A percentile compares a stretch with the other conserved stretches of the same genome.
Evolutionary conservation across 2,113 vertebrate species (phyloP).

Genomic region (Crotalus viridis): DNA sequence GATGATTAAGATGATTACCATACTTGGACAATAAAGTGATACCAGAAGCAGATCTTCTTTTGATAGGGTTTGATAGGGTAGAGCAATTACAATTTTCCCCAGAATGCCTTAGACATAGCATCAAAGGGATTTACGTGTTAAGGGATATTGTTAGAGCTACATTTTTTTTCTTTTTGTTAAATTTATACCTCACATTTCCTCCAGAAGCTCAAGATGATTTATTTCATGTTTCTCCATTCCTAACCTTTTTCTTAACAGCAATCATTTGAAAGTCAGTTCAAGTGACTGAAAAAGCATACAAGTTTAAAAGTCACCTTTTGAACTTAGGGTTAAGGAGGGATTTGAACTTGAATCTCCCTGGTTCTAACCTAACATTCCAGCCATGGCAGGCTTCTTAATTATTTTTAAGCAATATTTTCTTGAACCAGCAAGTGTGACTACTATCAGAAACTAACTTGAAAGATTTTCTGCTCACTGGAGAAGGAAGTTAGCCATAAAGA

Average conservation of each 20-base stretch:
- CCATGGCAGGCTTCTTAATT: not conserved
- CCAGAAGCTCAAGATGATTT: not conserved
- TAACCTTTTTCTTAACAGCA: not conserved
- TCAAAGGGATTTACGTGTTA: not conserved
- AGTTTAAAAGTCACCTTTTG: not conserved
- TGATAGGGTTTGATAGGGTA: not conserved
- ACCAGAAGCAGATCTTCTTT: not conserved
- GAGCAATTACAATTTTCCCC: not conserved
- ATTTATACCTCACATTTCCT: not conserved
- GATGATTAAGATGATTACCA: not conserved
- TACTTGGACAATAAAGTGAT: not conserved
- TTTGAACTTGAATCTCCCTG: not conserved
- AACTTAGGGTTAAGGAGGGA: not conserved
- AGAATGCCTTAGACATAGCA: not conserved
- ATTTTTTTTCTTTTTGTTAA: not conserved
- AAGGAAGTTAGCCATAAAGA: not conserved
- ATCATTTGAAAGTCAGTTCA: not conserved
- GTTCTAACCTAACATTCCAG: not conserved
- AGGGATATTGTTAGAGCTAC: not conserved
- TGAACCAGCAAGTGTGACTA: not conserved
- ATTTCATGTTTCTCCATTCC: not conserved
- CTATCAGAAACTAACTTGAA: not conserved
- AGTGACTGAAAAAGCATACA: not conserved
- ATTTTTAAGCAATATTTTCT: not conserved
- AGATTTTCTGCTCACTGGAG: not conserved